Evolutionary conservation across 2,888 invertebrate species (phyloP).

Genomic region (Cecidostiba fungosa): DNA sequence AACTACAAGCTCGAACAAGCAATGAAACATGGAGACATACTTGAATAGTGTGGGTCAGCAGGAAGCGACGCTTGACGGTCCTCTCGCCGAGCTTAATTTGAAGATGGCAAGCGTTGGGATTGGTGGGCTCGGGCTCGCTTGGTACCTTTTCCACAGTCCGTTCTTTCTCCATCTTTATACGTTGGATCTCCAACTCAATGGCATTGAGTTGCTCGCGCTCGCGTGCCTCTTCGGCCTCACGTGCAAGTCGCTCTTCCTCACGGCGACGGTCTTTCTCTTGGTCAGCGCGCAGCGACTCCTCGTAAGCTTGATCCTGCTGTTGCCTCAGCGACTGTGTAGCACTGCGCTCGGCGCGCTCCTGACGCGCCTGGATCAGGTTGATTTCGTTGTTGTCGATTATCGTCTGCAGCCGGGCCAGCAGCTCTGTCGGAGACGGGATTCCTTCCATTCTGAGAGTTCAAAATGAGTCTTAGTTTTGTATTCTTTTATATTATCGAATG

Average conservation of each 20-base stretch:
- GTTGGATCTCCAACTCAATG: slow-evolving; percentile 82
- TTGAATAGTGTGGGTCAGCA: slow-evolving; percentile 89
- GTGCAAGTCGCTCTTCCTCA: slow-evolving; percentile 83
- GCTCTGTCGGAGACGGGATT: slow-evolving; percentile 86
- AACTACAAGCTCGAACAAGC: not conserved
- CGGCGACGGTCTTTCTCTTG: slow-evolving; percentile 94
- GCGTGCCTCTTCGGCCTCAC: slow-evolving; percentile 81
- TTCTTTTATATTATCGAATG: not conserved
- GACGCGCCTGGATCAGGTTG: slow-evolving; percentile 91
- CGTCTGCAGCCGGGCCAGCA: slow-evolving; percentile 87
- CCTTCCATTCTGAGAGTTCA: slow-evolving; percentile 89
- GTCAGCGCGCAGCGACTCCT: slow-evolving; percentile 94
- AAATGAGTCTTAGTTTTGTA: not conserved
- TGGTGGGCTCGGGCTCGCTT: slow-evolving; percentile 87
- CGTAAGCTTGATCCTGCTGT: slow-evolving; percentile 96
- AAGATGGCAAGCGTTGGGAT: slow-evolving; percentile 88
- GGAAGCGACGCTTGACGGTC: slow-evolving; percentile 93
- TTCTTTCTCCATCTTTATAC: slow-evolving; percentile 86
- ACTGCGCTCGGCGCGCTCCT: slow-evolving; percentile 91
- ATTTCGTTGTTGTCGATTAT: slow-evolving; percentile 93
- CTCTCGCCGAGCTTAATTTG: slow-evolving; percentile 96
- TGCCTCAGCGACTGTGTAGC: slow-evolving; percentile 92
- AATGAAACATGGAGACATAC: slow-evolving; percentile 80
- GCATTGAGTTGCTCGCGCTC: slow-evolving; percentile 81
- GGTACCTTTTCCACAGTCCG: slow-evolving; percentile 86